A percentile compares a stretch with the other conserved stretches of the same genome.
Conservation (phyloP, 1,140 invertebrate species). For the Drosophila carrolli region DNA sequence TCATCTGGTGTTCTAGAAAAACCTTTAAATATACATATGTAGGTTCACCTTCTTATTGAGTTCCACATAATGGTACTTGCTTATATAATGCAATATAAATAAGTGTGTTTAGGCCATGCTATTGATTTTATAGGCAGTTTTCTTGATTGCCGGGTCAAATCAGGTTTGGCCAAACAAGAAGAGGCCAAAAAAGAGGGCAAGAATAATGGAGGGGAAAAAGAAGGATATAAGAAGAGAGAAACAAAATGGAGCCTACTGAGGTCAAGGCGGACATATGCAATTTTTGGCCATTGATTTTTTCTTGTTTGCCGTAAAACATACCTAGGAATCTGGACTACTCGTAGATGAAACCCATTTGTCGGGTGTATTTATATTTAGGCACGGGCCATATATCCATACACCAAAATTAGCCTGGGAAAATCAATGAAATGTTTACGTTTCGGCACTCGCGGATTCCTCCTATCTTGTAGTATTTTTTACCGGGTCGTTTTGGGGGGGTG, state of each 20-base stretch:
- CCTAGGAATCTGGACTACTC: slow-evolving; percentile 38
- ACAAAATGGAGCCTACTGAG: slow-evolving; percentile 34
- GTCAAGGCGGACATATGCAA: slow-evolving; percentile 49
- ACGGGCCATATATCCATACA: slow-evolving; percentile 28
- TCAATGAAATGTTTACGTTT: slow-evolving; percentile 62
- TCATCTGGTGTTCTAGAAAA: background rate
- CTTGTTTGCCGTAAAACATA: slow-evolving; percentile 14
- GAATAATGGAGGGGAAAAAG: background rate
- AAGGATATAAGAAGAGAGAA: slow-evolving; percentile 12
- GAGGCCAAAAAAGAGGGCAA: background rate
- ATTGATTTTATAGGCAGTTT: slow-evolving; percentile 57
- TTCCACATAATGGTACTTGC: slow-evolving; percentile 4
- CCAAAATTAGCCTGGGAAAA: slow-evolving; percentile 52
- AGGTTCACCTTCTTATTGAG: slow-evolving; percentile 1
- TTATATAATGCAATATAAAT: slow-evolving; percentile 37
- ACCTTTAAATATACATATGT: background rate
- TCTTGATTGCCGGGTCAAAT: slow-evolving; percentile 52
- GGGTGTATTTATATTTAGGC: slow-evolving; percentile 39
- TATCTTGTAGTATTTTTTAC: slow-evolving; percentile 34
- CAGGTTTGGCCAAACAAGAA: slow-evolving; percentile 28
- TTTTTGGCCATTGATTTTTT: slow-evolving; percentile 53
- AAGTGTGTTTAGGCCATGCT: slow-evolving; percentile 37
- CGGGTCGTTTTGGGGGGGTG: slow-evolving; percentile 27
- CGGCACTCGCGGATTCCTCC: slow-evolving; percentile 40
- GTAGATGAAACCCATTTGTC: slow-evolving; percentile 55